Evolutionary conservation across 92 coral and sea anemone species (phyloP), one percentile per base, ranked within the genome.

Genomic region (Virgularia gustaviana): DNA sequence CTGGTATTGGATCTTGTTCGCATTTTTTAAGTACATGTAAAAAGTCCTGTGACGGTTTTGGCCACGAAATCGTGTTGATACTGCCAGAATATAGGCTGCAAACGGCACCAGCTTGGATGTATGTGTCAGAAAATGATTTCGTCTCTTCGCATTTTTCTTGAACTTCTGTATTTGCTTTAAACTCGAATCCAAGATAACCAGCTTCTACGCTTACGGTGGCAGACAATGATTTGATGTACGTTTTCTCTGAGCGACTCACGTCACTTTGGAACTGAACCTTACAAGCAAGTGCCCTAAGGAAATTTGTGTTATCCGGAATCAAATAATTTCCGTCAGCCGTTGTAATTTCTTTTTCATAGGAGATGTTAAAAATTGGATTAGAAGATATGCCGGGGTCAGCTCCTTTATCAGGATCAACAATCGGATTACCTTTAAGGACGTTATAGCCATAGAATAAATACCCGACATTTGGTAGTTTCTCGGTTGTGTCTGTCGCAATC

Each of bases 271-370:
- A 76, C 10, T 63, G 59, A 42, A 76, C 24, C 15, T 33, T 61
- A 25, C 80, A 76, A 28, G 65, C 64, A 2, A 19, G 35, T 1
- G 80, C 33, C 13, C 47, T 43, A 0, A 61, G 75, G 31, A 76
- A 76, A 2, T 47, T 36, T 37, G 56, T 68, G 8, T 76, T 76
- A 23, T 77, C 82, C 12, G 82, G 82, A 24, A 77, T 67, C 35
- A 39, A 34, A 35, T 64, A 77, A 57, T 53, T 55, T 27, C 31
- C 19, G 39, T 63, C 82, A 16, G 62, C 24, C n/a, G 82, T 43
- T 2, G 66, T 68, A 0, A 34, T 15, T 6, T 32, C 76, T 28
- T 51, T 31, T 10, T 53, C 29, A 29, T n/a, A n/a, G n/a, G n/a
- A n/a, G n/a, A n/a, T n/a, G n/a, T n/a, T n/a, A n/a, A n/a, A n/a